Evolutionary conservation across 2,797 vertebrate genomes (phyloP), one percentile per base, ranked within the genome.

Genomic region (Amniataba percoides): DNA sequence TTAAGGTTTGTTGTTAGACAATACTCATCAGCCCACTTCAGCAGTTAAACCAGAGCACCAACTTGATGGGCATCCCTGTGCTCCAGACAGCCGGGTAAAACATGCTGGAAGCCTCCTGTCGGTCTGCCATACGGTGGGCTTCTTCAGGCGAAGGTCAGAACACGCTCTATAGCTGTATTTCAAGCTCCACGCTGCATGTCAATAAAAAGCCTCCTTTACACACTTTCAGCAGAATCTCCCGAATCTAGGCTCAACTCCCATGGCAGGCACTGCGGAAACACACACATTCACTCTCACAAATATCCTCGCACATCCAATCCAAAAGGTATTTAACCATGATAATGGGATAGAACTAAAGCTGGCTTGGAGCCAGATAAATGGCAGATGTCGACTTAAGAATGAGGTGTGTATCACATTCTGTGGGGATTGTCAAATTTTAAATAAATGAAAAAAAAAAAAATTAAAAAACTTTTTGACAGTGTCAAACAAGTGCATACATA

Each of bases 201-300:
- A 77, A 89, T 87, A 64, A 84, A 78, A 87, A 65, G 3, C 40
- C 53, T 81, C 48, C 61, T 71, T 75, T 71, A 76, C 71, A 58
- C 88, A 66, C 71, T 77, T 82, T 77, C 62, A 84, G 77, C 77
- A 76, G 74, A 74, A 77, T 81, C 74, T 63, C 60, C 70, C 19
- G 65, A 60, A 81, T 74, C 72, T 46, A 48, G 65, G 74, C 85
- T 68, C 7, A 39, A 62, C 40, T 88, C 80, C 82, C 85, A 69
- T 49, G 77, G 73, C 70, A 74, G 45, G 61, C 56, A 71, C 66
- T 70, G 81, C 27, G 11, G 57, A 83, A 82, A 84, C 78, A 71
- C 66, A 77, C 62, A 60, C 69, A 21, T 34, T 14, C 56, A 39
- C 34, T n/a, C 56, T n/a, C 34, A 58, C 36, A 59, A 7, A 58